Base-by-base conservation (phyloP, 2,797 vertebrate genomes). In the Chaenodraco wilsoni region DNA sequence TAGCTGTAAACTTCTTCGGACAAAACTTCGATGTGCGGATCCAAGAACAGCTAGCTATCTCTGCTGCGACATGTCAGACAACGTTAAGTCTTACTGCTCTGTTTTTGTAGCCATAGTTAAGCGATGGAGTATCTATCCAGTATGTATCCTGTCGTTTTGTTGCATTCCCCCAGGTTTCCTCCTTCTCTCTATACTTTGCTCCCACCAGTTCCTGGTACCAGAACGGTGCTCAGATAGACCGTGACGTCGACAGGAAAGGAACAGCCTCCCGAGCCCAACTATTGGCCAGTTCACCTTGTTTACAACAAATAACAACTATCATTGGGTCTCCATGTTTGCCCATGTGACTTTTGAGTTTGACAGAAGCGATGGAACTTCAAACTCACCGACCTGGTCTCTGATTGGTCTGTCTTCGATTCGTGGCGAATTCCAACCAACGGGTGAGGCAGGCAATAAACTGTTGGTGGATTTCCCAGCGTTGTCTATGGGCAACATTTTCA, bases 231-330 rank as follows among this genome's bases (percentile, higher is more conserved):
- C 66, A 17, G 16, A 31, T 2, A 76, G 44, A 21, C 2, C 7
- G 14, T 84, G 88, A 90, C 94, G 91, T 93, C 80, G 90, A 9
- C 72, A 61, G 69, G 57, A 79, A 77, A 31, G 13, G 55, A 77
- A 54, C 45, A 43, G 17, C 77, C 54, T 58, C 19, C 3, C 1
- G 9, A 3, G 0, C 4, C 10, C 40, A 0, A 62, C 33, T 6
- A 94, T 94, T 94, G 93, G 94, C 19, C 70, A 21, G 9, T 11
- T 10, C 3, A 3, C 45, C 82, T 17, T 93, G 84, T 93, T 92
- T 88, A 88, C 72, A 57, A 54, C 52, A 10, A 84, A 57, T 0
- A 2, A 43, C 0, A 3, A 4, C 43, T 43, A 0, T 46, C 17
- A 89, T 93, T 93, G 90, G 93, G 43, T 73, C 13, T 5, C 0